Evolutionary conservation across 2,797 vertebrate genomes (phyloP).

Genomic region (Artibeus lituratus): DNA sequence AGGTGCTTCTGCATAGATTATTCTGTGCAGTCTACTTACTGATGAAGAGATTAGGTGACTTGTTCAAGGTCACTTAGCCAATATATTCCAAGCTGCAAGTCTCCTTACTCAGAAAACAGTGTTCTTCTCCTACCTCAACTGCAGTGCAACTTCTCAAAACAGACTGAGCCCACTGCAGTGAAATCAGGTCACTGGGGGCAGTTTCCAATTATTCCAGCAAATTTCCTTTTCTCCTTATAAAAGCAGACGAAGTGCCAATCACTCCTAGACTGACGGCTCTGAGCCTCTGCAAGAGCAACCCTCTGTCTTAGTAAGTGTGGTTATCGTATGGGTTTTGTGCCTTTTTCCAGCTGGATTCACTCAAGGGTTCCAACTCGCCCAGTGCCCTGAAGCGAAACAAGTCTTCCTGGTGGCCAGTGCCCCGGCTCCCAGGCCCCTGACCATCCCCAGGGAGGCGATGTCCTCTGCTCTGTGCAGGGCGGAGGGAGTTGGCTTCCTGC

Average conservation of each 20-base stretch:
- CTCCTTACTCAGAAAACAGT: neutral
- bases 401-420: neutral
- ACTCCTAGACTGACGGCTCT: neutral
- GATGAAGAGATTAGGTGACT: neutral
- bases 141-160: neutral
- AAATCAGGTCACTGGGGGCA: neutral
- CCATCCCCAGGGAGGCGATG: neutral
- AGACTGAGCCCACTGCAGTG: neutral
- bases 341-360: neutral
- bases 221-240: neutral
- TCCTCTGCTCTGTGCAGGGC: neutral
- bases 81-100: neutral
- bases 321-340: neutral
- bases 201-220: neutral
- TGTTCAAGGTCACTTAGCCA: neutral
- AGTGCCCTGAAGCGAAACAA: neutral
- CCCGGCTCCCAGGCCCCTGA: neutral
- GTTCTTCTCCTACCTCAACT: neutral
- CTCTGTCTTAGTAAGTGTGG: neutral
- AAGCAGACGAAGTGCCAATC: neutral
- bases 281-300: neutral
- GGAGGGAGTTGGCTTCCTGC: neutral
- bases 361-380: neutral
- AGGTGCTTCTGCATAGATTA: neutral
- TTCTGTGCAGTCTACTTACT: neutral